Evolutionary conservation across 2,888 invertebrate genomes (phyloP).

Genomic region (Caenorhabditis afra): DNA sequence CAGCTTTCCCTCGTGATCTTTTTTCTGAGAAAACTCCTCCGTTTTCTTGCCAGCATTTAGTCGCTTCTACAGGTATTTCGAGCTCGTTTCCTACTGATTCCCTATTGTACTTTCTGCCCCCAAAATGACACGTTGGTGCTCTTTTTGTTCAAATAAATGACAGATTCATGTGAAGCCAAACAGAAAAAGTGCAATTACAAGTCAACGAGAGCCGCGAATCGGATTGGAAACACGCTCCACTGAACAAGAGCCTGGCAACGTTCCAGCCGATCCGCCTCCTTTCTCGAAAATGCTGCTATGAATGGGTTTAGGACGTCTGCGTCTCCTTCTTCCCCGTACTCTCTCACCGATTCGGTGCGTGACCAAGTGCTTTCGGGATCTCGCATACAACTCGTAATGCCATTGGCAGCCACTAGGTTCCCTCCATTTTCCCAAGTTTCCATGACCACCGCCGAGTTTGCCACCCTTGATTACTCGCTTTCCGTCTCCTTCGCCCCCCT

Average conservation of each 20-base stretch:
- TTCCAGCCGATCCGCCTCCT: too few species aligned
- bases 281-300: too few species aligned
- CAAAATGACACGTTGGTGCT: conserved; percentile 20
- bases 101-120: conserved; percentile 2
- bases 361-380: too few species aligned
- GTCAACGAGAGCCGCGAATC: not conserved
- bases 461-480: conserved; percentile 6
- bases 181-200: conserved; percentile 21
- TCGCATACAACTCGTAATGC: too few species aligned
- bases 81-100: not conserved
- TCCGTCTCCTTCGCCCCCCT: not conserved
- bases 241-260: too few species aligned
- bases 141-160: not conserved
- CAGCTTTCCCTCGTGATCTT: conserved; percentile 33
- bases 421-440: conserved; percentile 5
- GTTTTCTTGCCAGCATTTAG: conserved; percentile 46
- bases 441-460: conserved; percentile 18
- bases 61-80: conserved; percentile 34
- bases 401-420: conserved; percentile 1
- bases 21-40: conserved; percentile 27
- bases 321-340: too few species aligned
- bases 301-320: too few species aligned
- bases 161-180: not conserved
- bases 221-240: too few species aligned
- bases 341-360: too few species aligned